phyloP scores from a whole-genome alignment of 2,113 vertebrate genomes.

The Elgaria multicarinata region DNA sequence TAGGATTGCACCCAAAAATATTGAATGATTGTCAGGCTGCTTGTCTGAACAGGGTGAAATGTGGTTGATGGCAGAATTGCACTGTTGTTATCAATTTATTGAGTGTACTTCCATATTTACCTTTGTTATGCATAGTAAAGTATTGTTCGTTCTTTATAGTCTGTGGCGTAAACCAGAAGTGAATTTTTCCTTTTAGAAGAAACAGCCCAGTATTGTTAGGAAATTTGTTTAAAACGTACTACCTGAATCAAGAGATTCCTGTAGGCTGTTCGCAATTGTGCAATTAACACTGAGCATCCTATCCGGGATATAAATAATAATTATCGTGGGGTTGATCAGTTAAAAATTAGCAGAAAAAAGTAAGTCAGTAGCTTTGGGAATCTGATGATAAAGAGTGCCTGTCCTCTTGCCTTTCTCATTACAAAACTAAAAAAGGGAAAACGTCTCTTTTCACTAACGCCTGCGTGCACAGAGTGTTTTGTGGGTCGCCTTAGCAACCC shows the following conservation, averaged over 20 bases:
- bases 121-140: background rate
- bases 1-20: background rate
- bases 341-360: background rate
- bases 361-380: conserved; percentile 25
- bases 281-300: background rate
- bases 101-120: background rate
- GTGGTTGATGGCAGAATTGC: too few species aligned
- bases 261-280: background rate
- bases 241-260: background rate
- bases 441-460: background rate
- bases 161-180: background rate
- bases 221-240: background rate
- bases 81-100: background rate
- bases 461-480: conserved; percentile 37
- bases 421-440: background rate
- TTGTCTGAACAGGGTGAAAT: background rate
- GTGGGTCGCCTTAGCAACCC: conserved; percentile 71
- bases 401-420: conserved; percentile 16
- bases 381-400: conserved; percentile 53
- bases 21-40: background rate
- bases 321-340: background rate
- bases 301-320: background rate
- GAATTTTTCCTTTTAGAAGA: background rate
- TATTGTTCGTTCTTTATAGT: too few species aligned
- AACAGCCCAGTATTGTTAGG: background rate